These are phyloP conservation scores for Telmatherina bonti DNA, from an alignment of 2,797 vertebrate species.

Conservation along the genomic window DNA sequence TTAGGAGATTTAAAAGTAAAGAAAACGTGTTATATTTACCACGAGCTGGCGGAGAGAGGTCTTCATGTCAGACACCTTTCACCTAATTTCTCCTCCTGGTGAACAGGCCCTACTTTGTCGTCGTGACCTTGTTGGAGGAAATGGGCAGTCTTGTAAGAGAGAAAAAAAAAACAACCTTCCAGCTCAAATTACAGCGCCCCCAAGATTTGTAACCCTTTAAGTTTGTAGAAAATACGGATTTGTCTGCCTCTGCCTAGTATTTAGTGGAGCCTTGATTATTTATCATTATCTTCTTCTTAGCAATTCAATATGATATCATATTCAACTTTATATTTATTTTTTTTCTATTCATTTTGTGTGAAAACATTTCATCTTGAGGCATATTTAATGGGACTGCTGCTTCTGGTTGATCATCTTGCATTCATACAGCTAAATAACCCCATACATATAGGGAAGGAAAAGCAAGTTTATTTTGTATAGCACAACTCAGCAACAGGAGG, in stretches of 20 bases:
- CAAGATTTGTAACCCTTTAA: neutral
- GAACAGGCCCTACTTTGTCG: slow-evolving; percentile 60
- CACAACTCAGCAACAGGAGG: too few relatives aligned
- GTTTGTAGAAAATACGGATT: too few relatives aligned
- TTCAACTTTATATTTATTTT: neutral
- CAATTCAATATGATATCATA: neutral
- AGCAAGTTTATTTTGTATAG: too few relatives aligned
- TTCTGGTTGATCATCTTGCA: neutral
- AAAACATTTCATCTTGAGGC: neutral
- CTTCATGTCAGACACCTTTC: slow-evolving; percentile 51
- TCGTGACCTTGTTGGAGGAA: slow-evolving; percentile 36
- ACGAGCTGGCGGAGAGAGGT: slow-evolving; percentile 3
- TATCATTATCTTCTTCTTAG: neutral
- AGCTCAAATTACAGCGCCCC: slow-evolving; percentile 54
- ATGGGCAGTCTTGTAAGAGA: slow-evolving; percentile 41
- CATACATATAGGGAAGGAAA: too few relatives aligned
- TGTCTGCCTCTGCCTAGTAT: neutral
- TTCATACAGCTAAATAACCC: neutral
- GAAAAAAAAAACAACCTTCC: slow-evolving; percentile 31
- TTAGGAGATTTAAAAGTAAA: neutral
- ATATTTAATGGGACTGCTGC: neutral
- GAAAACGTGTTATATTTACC: slow-evolving; percentile 33
- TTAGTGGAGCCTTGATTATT: neutral
- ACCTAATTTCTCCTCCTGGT: slow-evolving; percentile 40
- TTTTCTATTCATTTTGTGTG: neutral